Conservation (phyloP, 2,888 invertebrate species). For the Dorcus hopei region DNA sequence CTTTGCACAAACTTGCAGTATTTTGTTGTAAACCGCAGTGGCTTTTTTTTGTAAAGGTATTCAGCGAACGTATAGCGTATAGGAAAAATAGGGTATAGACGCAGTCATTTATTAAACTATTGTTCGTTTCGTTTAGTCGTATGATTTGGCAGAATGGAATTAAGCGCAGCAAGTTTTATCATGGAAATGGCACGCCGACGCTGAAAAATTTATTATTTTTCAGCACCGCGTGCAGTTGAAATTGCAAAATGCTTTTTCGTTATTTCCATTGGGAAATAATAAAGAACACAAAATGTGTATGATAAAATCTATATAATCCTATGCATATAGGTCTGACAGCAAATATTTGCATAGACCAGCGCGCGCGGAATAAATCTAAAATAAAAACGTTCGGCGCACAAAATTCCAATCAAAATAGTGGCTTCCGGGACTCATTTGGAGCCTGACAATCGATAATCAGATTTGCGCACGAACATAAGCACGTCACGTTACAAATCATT, state of each 20-base stretch:
- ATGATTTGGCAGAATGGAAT: too few species aligned
- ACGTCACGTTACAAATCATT: slow-evolving; percentile 11
- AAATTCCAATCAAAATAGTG: slow-evolving; percentile 15
- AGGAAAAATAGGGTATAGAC: too few species aligned
- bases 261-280: neutral
- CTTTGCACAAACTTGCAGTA: too few species aligned
- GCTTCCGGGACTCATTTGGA: neutral
- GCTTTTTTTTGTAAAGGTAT: too few species aligned
- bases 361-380: neutral
- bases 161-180: too few species aligned
- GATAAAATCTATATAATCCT: neutral
- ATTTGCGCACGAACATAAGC: neutral
- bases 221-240: too few species aligned
- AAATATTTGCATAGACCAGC: neutral
- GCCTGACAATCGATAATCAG: neutral
- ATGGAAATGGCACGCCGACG: too few species aligned
- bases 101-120: too few species aligned
- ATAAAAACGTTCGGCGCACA: neutral
- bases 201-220: too few species aligned
- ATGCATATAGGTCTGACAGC: neutral
- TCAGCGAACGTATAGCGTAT: too few species aligned
- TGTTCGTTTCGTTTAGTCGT: too few species aligned
- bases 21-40: too few species aligned
- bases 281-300: neutral
- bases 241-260: neutral